These are phyloP conservation scores for Nesogale talazaci DNA, from an alignment of 2,113 vertebrate genomes.

Conservation along the genomic window DNA sequence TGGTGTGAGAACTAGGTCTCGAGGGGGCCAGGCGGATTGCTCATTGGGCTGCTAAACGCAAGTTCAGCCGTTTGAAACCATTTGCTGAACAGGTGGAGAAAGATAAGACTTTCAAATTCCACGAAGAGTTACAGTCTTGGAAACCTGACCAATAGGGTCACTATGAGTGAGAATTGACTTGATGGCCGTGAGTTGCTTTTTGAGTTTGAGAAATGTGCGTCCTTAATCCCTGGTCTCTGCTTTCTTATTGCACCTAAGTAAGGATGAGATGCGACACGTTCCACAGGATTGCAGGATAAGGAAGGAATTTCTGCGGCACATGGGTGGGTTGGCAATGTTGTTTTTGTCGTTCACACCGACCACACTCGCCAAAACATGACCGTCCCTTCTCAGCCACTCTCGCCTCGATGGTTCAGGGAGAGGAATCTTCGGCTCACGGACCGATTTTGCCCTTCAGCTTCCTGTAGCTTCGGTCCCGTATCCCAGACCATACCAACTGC, in stretches of 20 bases:
- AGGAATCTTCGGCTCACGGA: slow-evolving; percentile 13
- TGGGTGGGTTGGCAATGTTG: neutral
- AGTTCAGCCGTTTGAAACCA: too few species aligned
- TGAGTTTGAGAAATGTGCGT: neutral
- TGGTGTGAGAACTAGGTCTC: neutral
- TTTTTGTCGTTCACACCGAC: slow-evolving; percentile 1
- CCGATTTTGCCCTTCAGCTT: neutral
- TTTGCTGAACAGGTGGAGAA: too few species aligned
- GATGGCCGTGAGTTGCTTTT: neutral
- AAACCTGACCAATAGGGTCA: too few species aligned
- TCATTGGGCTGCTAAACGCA: too few species aligned
- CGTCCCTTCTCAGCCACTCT: neutral
- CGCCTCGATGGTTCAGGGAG: neutral
- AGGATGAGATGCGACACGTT: neutral
- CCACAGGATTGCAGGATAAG: neutral
- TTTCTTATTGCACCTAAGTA: slow-evolving; percentile 19
- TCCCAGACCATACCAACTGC: neutral
- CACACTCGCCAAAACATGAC: slow-evolving; percentile 1
- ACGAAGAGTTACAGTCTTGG: too few species aligned
- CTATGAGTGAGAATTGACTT: too few species aligned
- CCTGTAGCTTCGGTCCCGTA: neutral
- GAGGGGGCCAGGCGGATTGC: neutral
- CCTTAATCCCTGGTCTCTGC: neutral
- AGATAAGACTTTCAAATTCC: too few species aligned
- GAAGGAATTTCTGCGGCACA: neutral